Conservation (phyloP, 2,797 vertebrate genomes). For the Cetoscarus ocellatus region DNA sequence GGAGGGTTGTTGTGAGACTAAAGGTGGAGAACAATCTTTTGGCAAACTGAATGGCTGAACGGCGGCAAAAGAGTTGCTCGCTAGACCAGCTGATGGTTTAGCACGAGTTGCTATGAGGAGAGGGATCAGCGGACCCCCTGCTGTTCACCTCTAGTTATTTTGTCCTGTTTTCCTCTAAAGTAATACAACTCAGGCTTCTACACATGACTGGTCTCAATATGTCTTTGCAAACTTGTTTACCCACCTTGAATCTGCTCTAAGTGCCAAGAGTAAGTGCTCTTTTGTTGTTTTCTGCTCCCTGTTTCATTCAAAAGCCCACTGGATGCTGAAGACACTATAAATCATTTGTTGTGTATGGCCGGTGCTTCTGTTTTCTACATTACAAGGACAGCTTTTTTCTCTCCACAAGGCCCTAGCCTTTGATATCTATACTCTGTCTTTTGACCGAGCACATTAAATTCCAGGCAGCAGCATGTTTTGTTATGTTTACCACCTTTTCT, state of each 20-base stretch:
- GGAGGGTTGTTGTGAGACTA: too few species aligned
- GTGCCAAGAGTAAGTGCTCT: constrained; percentile 42
- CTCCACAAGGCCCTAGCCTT: constrained; percentile 52
- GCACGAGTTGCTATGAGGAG: too few species aligned
- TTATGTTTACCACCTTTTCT: constrained; percentile 78
- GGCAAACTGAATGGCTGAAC: too few species aligned
- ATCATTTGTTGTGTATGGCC: constrained; percentile 63
- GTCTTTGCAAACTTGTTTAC: constrained; percentile 42
- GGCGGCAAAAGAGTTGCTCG: too few species aligned
- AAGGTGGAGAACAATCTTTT: too few species aligned
- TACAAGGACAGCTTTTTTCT: constrained; percentile 45
- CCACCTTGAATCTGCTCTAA: constrained; percentile 36
- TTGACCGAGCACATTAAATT: constrained; percentile 74
- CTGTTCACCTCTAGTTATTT: too few species aligned
- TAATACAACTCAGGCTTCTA: too few species aligned
- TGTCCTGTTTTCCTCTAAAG: too few species aligned
- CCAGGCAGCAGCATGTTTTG: constrained; percentile 63
- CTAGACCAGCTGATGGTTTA: too few species aligned
- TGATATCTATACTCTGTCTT: constrained; percentile 78
- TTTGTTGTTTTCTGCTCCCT: constrained; percentile 19
- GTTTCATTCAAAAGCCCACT: constrained; percentile 41
- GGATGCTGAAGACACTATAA: constrained; percentile 53
- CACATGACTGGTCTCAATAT: not conserved
- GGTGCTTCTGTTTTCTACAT: constrained; percentile 55
- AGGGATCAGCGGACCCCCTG: too few species aligned